phyloP scores from a whole-genome alignment of 2,113 vertebrate genomes.

The Rallus limicola region DNA sequence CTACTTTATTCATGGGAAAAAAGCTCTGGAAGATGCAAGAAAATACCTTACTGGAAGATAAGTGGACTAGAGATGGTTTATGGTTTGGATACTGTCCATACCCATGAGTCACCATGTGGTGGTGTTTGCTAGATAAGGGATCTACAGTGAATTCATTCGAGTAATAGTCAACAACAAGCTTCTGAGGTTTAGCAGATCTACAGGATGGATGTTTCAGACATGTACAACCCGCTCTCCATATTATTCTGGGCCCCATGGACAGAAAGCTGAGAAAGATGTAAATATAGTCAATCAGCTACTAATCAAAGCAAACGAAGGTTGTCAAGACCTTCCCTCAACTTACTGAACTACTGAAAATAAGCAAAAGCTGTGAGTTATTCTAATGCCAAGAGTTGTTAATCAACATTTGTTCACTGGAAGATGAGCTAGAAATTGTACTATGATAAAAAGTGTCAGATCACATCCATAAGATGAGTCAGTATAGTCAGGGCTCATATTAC shows the following conservation, averaged over 20 bases:
- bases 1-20: not conserved
- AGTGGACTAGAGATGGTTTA: not conserved
- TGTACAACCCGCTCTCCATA: not conserved
- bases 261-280: conserved; percentile 4
- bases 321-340: not conserved
- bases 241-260: not conserved
- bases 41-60: not conserved
- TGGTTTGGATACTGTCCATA: not conserved
- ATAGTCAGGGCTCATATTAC: not conserved
- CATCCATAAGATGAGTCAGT: not conserved
- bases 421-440: not conserved
- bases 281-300: not conserved
- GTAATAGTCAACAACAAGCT: not conserved
- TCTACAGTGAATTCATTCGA: not conserved
- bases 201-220: not conserved
- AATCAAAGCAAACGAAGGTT: not conserved
- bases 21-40: not conserved
- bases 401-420: not conserved
- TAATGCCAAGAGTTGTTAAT: not conserved
- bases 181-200: not conserved
- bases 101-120: not conserved
- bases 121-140: not conserved
- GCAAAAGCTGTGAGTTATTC: conserved; percentile 30
- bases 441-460: not conserved
- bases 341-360: conserved; percentile 11